These are phyloP conservation scores for Bubalus kerabau DNA, from an alignment of 2,113 vertebrate genomes.

Conservation along the genomic window DNA sequence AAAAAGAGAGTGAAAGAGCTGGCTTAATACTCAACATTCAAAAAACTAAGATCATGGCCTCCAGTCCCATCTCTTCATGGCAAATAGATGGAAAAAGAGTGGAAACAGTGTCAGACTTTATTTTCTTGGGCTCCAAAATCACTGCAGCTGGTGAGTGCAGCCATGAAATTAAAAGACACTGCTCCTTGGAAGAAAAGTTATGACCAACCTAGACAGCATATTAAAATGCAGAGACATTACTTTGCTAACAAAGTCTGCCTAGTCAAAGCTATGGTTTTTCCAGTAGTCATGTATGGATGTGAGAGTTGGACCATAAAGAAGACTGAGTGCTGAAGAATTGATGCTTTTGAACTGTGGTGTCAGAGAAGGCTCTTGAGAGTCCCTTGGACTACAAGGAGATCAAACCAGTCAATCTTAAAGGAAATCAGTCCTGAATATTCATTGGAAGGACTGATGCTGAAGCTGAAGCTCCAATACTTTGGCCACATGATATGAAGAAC, in stretches of 20 bases:
- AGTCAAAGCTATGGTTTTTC: not conserved
- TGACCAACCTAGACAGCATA: not conserved
- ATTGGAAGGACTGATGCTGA: not conserved
- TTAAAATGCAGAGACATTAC: not conserved
- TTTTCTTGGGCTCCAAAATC: not conserved
- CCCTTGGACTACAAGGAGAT: not conserved
- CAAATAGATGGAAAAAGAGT: not conserved
- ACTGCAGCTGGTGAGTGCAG: not conserved
- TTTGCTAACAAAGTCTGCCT: not conserved
- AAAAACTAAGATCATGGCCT: not conserved
- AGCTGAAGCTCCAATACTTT: not conserved
- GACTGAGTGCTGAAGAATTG: not conserved
- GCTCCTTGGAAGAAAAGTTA: not conserved
- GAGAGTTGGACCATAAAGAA: not conserved
- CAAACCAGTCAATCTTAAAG: not conserved
- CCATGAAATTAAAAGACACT: not conserved
- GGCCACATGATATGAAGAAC: not conserved
- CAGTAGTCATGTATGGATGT: not conserved
- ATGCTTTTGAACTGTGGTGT: not conserved
- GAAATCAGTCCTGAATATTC: not conserved
- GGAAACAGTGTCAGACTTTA: not conserved
- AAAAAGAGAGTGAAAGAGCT: not conserved
- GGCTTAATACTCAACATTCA: not conserved
- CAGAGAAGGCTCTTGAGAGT: not conserved
- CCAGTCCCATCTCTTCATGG: not conserved